Base-by-base conservation (phyloP, 2,888 invertebrate species). In the Eristalis arbustorum region DNA sequence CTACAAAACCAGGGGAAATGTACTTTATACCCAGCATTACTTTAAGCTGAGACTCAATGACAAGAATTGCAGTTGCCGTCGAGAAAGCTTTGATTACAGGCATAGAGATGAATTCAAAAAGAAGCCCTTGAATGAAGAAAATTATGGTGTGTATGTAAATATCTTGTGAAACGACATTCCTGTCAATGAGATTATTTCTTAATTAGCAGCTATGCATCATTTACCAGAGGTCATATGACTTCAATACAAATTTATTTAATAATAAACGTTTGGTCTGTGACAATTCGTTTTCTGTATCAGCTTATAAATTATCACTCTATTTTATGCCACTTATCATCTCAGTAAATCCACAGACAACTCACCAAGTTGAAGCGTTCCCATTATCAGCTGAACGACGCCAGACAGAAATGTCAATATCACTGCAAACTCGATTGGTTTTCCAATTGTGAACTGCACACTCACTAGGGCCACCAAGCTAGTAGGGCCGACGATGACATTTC, bases 71-170 rank as follows among this genome's bases (percentile, higher is more conserved):
- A 28, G 97, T 96, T 10, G 97, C 97, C 11, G 97, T 96, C 64
- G 97, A 97, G 92, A 98, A 98, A n/a, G 97, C 97, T 88, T 96
- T 96, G 57, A 96, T 96, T 71, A 97, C 96, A 2, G 97, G 96
- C 88, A 96, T 95, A 3, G 97, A 97, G 84, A 98, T 97, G 91
- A 97, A 96, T 89, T 97, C 96, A 85, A 97, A 96, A 80, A 97
- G 93, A 91, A 97, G 97, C 75, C 97, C 97, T 97, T 90, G 18
- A 80, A 88, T 1, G 5, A n/a, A 14, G n/a, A n/a, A 42, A 42
- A n/a, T n/a, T 14, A n/a, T 18, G 6, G 6, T 42, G 10, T 31
- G 1, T 31, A 31, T 37, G 10, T 37, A 37, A 34, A 37, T 13
- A 37, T 13, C 42, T 10, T 10, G 8, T 10, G 31, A 10, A 31